These are phyloP conservation scores for Narcine bancroftii DNA, from an alignment of 2,113 vertebrate species.

Conservation along the genomic window DNA sequence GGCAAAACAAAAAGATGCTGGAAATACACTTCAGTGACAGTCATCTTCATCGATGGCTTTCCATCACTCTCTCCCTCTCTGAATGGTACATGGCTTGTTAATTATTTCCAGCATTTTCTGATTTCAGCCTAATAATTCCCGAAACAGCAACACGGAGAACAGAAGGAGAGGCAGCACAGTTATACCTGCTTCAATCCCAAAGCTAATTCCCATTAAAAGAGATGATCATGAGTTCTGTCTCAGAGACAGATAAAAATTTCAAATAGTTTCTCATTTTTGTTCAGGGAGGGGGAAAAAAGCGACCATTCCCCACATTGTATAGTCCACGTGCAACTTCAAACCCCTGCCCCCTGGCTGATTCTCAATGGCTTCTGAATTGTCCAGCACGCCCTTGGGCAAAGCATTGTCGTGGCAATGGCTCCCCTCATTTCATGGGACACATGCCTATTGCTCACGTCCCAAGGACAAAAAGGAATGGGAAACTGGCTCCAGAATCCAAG, in stretches of 20 bases:
- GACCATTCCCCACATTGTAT: not conserved
- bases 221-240: not conserved
- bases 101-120: too few species aligned
- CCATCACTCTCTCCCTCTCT: too few species aligned
- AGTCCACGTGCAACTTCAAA: not conserved
- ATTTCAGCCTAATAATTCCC: not conserved
- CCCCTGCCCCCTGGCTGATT: not conserved
- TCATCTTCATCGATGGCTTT: too few species aligned
- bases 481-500: not conserved
- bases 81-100: too few species aligned
- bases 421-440: not conserved
- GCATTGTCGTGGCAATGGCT: too few species aligned
- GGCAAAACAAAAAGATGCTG: too few species aligned
- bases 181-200: not conserved
- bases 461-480: not conserved
- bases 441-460: not conserved
- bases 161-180: not conserved
- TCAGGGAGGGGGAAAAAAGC: not conserved
- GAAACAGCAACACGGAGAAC: too few species aligned
- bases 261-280: not conserved
- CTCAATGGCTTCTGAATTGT: not conserved
- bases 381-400: too few species aligned
- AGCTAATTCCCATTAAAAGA: not conserved
- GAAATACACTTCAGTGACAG: too few species aligned
- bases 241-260: not conserved